These are phyloP conservation scores for Pontoporia blainvillei DNA, from an alignment of 2,113 vertebrate species.

Conservation along the genomic window DNA sequence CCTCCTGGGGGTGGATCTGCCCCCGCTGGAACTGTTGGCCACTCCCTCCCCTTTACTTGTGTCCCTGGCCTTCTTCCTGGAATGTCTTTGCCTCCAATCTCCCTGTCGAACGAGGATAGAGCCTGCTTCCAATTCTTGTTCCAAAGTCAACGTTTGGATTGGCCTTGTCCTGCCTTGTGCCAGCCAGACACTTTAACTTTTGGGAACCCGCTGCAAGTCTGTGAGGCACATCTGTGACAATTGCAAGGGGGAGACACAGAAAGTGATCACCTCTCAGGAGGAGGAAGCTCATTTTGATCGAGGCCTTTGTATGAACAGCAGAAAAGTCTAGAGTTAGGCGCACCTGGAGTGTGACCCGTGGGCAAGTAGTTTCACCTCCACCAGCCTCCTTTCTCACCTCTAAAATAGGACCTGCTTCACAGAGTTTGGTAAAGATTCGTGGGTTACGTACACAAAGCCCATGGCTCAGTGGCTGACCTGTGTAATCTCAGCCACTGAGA, in stretches of 20 bases:
- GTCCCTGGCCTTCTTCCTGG: not conserved
- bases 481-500: not conserved
- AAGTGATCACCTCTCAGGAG: no score
- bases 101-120: not conserved
- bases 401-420: not conserved
- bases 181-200: rapidly evolving
- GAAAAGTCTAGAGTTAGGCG: not conserved
- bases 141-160: not conserved
- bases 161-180: not conserved
- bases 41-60: not conserved
- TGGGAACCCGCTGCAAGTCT: not conserved
- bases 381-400: not conserved
- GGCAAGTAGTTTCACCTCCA: not conserved
- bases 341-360: not conserved
- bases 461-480: rapidly evolving
- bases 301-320: not conserved
- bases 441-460: not conserved
- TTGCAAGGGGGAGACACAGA: not conserved
- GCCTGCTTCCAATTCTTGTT: not conserved
- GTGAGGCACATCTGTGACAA: not conserved
- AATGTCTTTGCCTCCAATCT: not conserved
- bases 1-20: rapidly evolving
- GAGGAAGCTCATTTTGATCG: not conserved
- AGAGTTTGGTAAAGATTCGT: not conserved
- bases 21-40: not conserved